Evolutionary conservation across 2,888 invertebrate species (phyloP).

Genomic region (Drosophila mayaguana): DNA sequence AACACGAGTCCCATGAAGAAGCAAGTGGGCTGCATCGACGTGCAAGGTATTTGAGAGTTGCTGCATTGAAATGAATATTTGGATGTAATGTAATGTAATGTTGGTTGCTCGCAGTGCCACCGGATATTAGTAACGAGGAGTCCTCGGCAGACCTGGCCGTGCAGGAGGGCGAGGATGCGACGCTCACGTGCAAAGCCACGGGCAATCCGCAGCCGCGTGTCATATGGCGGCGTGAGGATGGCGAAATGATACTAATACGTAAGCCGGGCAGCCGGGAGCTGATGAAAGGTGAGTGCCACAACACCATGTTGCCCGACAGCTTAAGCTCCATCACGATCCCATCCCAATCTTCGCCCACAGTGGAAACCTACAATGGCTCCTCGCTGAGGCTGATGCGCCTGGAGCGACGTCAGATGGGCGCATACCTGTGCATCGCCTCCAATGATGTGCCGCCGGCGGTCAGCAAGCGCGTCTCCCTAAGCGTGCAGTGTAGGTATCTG

Average conservation of each 20-base stretch:
- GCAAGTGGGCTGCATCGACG: slow-evolving; percentile 94
- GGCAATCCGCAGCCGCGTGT: slow-evolving; percentile 92
- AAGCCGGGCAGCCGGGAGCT: slow-evolving; percentile 85
- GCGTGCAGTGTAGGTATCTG: slow-evolving; percentile 93
- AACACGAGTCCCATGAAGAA: slow-evolving; percentile 95
- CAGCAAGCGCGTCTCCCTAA: slow-evolving; percentile 94
- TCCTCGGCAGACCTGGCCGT: slow-evolving; percentile 92
- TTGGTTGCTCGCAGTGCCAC: slow-evolving; percentile 87
- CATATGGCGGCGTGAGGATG: slow-evolving; percentile 92
- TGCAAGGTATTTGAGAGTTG: slow-evolving; percentile 86
- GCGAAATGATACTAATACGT: slow-evolving; percentile 87
- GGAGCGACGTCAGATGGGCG: slow-evolving; percentile 95
- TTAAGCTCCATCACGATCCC: not conserved
- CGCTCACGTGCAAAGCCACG: slow-evolving; percentile 91
- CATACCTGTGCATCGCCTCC: slow-evolving; percentile 95
- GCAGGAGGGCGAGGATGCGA: slow-evolving; percentile 92
- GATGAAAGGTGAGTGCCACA: slow-evolving; percentile 80
- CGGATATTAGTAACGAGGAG: slow-evolving; percentile 91
- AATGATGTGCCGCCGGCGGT: slow-evolving; percentile 97
- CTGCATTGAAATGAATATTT: too few species aligned
- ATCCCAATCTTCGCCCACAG: slow-evolving; percentile 82
- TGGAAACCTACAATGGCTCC: slow-evolving; percentile 92
- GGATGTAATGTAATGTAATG: not conserved
- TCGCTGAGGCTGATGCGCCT: slow-evolving; percentile 91
- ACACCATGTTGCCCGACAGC: not conserved